Base-by-base conservation (phyloP, 2,888 invertebrate genomes). In the Fabriciana adippe region DNA sequence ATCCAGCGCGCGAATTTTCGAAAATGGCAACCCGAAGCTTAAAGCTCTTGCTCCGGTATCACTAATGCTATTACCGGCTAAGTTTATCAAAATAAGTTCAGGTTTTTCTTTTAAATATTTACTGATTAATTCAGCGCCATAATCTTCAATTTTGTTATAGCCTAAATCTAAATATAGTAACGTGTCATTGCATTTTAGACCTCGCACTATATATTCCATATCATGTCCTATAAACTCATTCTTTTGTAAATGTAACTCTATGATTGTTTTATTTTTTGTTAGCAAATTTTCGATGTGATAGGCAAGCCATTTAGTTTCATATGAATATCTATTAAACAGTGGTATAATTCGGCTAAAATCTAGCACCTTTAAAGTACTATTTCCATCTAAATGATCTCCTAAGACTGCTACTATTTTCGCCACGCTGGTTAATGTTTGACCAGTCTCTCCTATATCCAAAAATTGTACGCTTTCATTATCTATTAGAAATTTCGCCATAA, bases 191-290 rank as follows among this genome's bases (percentile, higher is more conserved):
- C 76, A 74, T 15, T 83, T 79, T 56, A 94, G 82, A 6, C 94
- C 94, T 55, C 89, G 78, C 5, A 91, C 78, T 67, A 95, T 82
- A 66, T 89, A 89, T 72, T 94, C 94, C 53, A 95, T 82, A 74
- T 95, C 95, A 67, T 95, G 95, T 0, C 94, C 93, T 15, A 92
- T 89, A 48, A 95, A 93, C 76, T 92, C 86, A 72, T 93, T 94
- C 75, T 95, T 95, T 78, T 94, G 94, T 31, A 94, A 80, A 81
- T 94, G 93, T 14, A 95, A 77, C 74, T 94, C 94, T 0, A 89
- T 83, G 47, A 95, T 83, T 4, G 83, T 85, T 53, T 74, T 75
- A 56, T 92, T 92, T 51, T 81, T 80, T 78, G 88, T 85, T 0
- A 93, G 75, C 5, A 93, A 75, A 61, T 82, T 84, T 75, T 92